Conservation (phyloP, 2,888 invertebrate genomes). For the Agrypnus murinus region DNA sequence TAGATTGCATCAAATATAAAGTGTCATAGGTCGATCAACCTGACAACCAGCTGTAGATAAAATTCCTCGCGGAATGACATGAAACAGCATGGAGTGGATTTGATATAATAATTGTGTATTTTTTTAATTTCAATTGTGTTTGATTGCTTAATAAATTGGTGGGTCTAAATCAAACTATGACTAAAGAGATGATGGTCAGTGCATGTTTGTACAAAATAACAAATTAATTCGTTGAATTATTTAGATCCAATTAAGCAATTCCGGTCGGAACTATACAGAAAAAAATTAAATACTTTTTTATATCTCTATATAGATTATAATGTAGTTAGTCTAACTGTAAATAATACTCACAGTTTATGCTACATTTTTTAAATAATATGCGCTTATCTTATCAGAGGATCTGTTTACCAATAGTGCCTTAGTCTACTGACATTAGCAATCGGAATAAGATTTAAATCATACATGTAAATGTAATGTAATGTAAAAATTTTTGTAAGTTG, state of each 20-base stretch:
- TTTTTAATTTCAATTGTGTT: constrained; percentile 11
- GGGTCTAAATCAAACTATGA: constrained; percentile 13
- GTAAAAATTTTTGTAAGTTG: neutral
- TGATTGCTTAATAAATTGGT: constrained; percentile 13
- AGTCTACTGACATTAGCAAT: neutral
- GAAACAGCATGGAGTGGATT: neutral
- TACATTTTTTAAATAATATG: neutral
- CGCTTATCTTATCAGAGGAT: neutral
- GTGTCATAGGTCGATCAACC: neutral
- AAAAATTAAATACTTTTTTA: neutral
- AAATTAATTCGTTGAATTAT: neutral
- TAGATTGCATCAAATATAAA: constrained; percentile 2
- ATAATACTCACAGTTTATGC: too few relatives aligned
- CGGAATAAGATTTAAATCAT: too few relatives aligned
- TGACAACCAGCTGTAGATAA: constrained; percentile 7
- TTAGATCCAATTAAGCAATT: neutral
- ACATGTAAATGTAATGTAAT: too few relatives aligned
- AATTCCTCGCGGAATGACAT: constrained; percentile 2
- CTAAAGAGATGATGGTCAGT: constrained; percentile 2
- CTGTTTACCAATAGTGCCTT: neutral
- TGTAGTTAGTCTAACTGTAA: too few relatives aligned
- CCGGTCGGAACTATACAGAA: constrained; percentile 12
- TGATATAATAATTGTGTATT: neutral
- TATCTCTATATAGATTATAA: too few relatives aligned
- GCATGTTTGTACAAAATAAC: neutral